phyloP scores from a whole-genome alignment of 37 sponge, comb jelly and placozoan genomes.

The Ianthella basta region DNA sequence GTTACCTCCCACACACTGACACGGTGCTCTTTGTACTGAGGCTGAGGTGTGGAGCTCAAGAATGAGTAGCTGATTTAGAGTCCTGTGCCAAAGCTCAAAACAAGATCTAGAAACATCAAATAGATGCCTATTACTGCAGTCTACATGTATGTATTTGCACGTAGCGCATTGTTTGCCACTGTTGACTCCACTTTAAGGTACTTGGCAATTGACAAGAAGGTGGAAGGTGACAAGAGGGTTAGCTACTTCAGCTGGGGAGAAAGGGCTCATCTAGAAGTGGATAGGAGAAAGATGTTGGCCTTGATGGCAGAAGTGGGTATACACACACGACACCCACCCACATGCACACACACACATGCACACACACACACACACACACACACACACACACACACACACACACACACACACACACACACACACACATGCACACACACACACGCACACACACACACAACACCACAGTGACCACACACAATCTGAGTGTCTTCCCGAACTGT shows the following conservation, averaged over 20 bases:
- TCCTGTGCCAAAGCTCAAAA: background rate
- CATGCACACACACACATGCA: constrained; percentile 6
- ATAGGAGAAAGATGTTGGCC: constrained; percentile 50
- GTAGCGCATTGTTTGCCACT: background rate
- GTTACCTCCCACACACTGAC: background rate
- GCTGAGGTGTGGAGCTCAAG: too few species aligned
- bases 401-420: constrained; percentile 8
- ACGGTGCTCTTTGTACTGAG: background rate
- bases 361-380: constrained; percentile 23
- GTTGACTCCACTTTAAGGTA: constrained; percentile 47
- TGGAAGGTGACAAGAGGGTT: constrained; percentile 45
- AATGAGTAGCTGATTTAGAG: too few species aligned
- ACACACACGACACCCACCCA: background rate
- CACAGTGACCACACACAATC: too few species aligned
- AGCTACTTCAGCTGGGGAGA: constrained; percentile 65
- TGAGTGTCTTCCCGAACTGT: background rate
- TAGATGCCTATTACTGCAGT: too few species aligned
- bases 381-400: background rate
- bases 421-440: constrained; percentile 22
- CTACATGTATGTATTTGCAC: background rate
- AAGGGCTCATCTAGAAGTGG: constrained; percentile 48
- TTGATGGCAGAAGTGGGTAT: constrained; percentile 57
- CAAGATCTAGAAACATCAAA: too few species aligned
- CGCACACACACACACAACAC: background rate
- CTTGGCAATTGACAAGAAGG: constrained; percentile 46